Evolutionary conservation across 2,113 vertebrate genomes (phyloP), one percentile per base, ranked within the genome.

Genomic region (Microcebus tavaratra): DNA sequence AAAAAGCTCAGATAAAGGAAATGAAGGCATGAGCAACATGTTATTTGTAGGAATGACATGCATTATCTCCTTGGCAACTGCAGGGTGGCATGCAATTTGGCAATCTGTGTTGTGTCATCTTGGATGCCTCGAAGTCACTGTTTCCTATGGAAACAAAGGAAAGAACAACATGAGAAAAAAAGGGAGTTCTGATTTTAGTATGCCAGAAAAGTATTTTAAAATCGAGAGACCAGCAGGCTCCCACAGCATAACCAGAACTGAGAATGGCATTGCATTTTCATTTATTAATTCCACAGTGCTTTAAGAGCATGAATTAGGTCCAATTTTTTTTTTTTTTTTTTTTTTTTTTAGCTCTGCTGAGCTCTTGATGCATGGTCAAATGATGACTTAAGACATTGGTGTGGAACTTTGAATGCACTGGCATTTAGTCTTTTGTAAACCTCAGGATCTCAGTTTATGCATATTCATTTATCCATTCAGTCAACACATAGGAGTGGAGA

Each of bases 21-120:
- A 95, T 72, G 91, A 97, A 98, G 94, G 96, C 95, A 90, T 98
- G 97, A 96, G 97, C 96, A 96, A 95, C 96, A 92, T 98, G 97
- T 98, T 98, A 98, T 98, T 98, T 98, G 98, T 97, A 97, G 98
- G 97, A 98, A 97, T 98, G 98, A 98, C 97, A 98, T 97, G 98
- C 97, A 98, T 97, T 98, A 97, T 98, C 98, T 98, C 97, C 97
- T 98, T 98, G 98, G 98, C 98, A 98, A 98, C 98, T 98, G 97
- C 98, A 98, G 98, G 94, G 96, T 98, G 97, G 97, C 98, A 97
- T 98, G 98, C 96, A 98, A 97, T 98, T 98, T 98, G 98, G 98
- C 98, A 98, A 89, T 96, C 95, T 96, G 13, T 79, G 31, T 96
- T 97, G 97, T 98, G 97, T 98, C 97, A 94, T 98, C 92, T 94